phyloP scores from a whole-genome alignment of 2,797 vertebrate genomes.

The Poecilia gillii region DNA sequence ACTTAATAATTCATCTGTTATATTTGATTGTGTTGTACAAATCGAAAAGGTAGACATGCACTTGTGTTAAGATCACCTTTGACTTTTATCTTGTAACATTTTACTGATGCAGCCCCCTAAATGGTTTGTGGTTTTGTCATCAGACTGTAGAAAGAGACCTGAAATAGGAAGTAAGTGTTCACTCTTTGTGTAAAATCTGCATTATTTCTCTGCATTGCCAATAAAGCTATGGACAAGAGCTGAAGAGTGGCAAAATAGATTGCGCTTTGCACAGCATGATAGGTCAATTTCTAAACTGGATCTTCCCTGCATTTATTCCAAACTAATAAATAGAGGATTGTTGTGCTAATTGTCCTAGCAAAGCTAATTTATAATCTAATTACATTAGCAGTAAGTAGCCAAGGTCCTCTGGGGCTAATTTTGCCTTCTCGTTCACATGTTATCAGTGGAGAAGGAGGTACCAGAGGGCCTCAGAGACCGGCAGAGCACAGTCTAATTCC shows the following conservation, averaged over 20 bases:
- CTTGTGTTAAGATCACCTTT: constrained; percentile 57
- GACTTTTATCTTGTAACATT: constrained; percentile 46
- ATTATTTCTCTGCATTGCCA: background rate
- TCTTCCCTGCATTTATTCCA: background rate
- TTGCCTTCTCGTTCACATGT: constrained; percentile 35
- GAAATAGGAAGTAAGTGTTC: constrained; percentile 22
- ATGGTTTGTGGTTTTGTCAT: constrained; percentile 41
- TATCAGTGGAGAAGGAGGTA: constrained; percentile 43
- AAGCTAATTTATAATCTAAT: constrained; percentile 45
- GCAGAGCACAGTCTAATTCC: constrained; percentile 45
- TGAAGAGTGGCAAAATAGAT: background rate
- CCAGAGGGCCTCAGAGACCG: constrained; percentile 43
- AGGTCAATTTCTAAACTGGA: background rate
- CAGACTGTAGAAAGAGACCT: background rate
- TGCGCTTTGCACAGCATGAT: background rate
- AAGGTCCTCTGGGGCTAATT: constrained; percentile 40
- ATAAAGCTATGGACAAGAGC: background rate
- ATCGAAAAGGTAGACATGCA: constrained; percentile 53
- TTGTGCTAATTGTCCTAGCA: constrained; percentile 23
- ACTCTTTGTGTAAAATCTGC: constrained; percentile 11
- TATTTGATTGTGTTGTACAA: constrained; percentile 11
- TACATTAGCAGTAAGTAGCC: constrained; percentile 43
- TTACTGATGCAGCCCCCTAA: constrained; percentile 64
- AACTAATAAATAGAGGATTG: constrained; percentile 11
- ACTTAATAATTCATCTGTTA: constrained; percentile 54